Percentiles rank a stretch among this genome's conserved stretches.
Conservation (phyloP, 2,888 invertebrate species). For the Formica aserva region DNA sequence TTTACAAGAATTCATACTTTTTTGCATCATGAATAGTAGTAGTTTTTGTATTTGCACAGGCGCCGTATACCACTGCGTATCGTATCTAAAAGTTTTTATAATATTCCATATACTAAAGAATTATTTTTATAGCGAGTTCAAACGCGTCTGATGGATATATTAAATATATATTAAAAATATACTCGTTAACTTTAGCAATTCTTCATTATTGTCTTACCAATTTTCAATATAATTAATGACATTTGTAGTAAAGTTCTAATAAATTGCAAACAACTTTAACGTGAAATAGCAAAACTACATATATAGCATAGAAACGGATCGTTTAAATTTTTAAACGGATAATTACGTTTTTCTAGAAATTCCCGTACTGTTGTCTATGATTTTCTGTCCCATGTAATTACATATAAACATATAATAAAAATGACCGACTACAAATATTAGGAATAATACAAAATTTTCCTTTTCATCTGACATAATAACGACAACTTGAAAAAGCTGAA, state of each 20-base stretch:
- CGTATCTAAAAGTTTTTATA: conserved; percentile 36
- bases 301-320: not conserved
- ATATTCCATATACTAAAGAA: not conserved
- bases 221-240: not conserved
- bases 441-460: not conserved
- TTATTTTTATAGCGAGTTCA: not conserved
- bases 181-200: not conserved
- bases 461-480: not conserved
- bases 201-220: not conserved
- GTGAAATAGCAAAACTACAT: not conserved
- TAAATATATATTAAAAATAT: not conserved
- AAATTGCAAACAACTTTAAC: not conserved
- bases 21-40: conserved; percentile 43
- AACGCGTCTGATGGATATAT: not conserved
- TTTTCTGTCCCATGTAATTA: conserved; percentile 42
- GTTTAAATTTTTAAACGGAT: not conserved
- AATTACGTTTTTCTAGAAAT: conserved; percentile 12
- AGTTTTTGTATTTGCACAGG: conserved; percentile 43
- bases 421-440: not conserved
- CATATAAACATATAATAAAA: conserved; percentile 41
- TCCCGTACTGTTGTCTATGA: conserved; percentile 8
- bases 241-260: not conserved
- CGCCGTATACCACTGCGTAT: conserved; percentile 41
- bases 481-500: conserved; percentile 19
- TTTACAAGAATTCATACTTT: conserved; percentile 29